Base-by-base conservation (phyloP, 2,113 vertebrate species). In the Phrynocephalus versicolor region DNA sequence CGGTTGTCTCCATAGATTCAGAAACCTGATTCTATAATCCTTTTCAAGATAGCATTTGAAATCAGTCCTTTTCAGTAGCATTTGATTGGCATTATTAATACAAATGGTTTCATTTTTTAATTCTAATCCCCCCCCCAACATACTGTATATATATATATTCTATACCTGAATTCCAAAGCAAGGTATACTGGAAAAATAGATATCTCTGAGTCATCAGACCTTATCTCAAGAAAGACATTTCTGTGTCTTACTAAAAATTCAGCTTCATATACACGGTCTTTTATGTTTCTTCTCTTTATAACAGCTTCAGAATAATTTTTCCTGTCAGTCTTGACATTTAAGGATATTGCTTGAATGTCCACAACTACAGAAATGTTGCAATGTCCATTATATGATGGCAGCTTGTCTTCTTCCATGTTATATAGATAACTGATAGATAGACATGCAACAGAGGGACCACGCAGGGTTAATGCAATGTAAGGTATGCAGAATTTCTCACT, bases 201-300 rank as follows among this genome's bases (percentile, higher is more conserved):
- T 45, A 85, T 89, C 19, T 89, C 51, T 82, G 91, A 90, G 84
- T 6, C 33, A 84, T 81, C 41, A 84, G 67, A 71, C 81, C 35
- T 87, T 92, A 89, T 33, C 75, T 82, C 80, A 89, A 89, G 78
- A 85, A 58, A 89, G 64, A 76, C 69, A 80, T 83, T 89, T 90
- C 33, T 88, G 9, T 0, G 21, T 62, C 86, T 55, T 84, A 82
- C 88, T 92, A 64, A 85, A 81, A 90, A 85, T 25, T 89, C n/a
- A 85, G 30, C 16, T 90, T n/a, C 23, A 78, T 87, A 89, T 89
- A 18, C 84, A 15, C 79, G 88, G 85, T 87, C 23, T n/a, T 84
- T 60, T 85, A 64, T 27, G 33, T 62, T 78, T 82, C 7, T 74
- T 89, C 51, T 90, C 89, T 73, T 73, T 77, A 6, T 89, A 73